Percentiles rank a stretch among this genome's conserved stretches.
These are phyloP conservation scores for Mola mola DNA, from an alignment of 2,113 vertebrate genomes.

Conservation along the genomic window DNA sequence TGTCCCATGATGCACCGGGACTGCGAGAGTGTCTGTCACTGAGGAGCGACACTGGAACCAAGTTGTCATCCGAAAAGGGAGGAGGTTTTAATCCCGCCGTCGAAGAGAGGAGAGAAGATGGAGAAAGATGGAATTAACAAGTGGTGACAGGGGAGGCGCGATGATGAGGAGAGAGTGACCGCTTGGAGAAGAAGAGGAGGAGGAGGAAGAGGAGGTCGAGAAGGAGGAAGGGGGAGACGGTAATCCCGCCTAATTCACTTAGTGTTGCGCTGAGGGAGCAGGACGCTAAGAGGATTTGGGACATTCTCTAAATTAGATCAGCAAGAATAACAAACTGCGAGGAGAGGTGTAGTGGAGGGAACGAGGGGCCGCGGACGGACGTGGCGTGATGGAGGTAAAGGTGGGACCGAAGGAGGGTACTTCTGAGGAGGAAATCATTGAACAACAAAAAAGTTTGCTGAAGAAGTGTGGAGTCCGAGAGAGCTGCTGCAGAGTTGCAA, in stretches of 20 bases:
- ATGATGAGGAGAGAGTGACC: slow-evolving; percentile 55
- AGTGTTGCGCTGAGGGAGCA: slow-evolving; percentile 83
- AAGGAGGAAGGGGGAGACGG: slow-evolving; percentile 71
- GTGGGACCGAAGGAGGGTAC: background rate
- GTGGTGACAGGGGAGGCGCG: slow-evolving; percentile 19
- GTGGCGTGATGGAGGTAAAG: slow-evolving; percentile 28
- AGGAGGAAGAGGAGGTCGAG: slow-evolving; percentile 36
- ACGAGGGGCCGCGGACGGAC: slow-evolving; percentile 33
- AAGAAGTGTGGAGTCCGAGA: no score
- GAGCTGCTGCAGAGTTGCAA: background rate
- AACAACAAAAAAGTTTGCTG: background rate
- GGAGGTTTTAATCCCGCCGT: slow-evolving; percentile 66
- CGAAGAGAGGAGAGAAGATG: background rate
- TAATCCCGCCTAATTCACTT: slow-evolving; percentile 89
- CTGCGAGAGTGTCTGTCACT: slow-evolving; percentile 70
- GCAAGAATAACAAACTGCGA: slow-evolving; percentile 84
- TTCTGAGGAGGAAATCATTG: background rate
- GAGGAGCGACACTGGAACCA: slow-evolving; percentile 69
- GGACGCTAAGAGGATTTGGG: slow-evolving; percentile 87
- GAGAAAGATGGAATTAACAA: slow-evolving; percentile 51
- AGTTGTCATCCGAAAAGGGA: slow-evolving; percentile 75
- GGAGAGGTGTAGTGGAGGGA: slow-evolving; percentile 56
- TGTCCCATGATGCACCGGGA: slow-evolving; percentile 67
- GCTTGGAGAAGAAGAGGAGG: slow-evolving; percentile 47
- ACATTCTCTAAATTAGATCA: slow-evolving; percentile 90